Evolutionary conservation across 2,888 invertebrate species (phyloP).

Genomic region (Tromatobia lineatoria): DNA sequence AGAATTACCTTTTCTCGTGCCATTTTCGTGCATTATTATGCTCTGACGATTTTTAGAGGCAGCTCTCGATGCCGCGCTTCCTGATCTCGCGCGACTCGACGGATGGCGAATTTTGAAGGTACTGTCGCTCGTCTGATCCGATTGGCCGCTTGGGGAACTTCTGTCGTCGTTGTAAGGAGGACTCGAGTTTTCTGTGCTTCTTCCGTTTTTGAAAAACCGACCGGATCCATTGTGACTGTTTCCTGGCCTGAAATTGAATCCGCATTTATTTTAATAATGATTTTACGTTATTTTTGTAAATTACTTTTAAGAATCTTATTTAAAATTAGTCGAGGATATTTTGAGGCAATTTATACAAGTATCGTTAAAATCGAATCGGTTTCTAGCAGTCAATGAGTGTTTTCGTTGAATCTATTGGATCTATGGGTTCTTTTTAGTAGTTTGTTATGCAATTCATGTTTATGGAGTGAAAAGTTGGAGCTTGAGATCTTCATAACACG

Average conservation of each 20-base stretch:
- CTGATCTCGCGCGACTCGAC: constrained; percentile 80
- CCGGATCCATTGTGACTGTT: constrained; percentile 76
- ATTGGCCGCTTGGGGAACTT: constrained; percentile 95
- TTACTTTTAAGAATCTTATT: too few relatives aligned
- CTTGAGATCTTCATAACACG: too few relatives aligned
- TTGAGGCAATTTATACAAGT: too few relatives aligned
- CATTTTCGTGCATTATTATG: constrained; percentile 82
- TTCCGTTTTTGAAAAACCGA: constrained; percentile 78
- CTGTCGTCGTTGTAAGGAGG: constrained; percentile 88
- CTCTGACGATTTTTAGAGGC: constrained; percentile 79
- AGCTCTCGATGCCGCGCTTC: constrained; percentile 78
- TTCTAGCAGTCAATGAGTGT: too few relatives aligned
- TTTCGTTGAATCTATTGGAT: too few relatives aligned
- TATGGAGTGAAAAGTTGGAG: too few relatives aligned
- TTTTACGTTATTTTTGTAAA: neutral
- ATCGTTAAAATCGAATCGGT: neutral
- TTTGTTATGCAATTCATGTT: too few relatives aligned
- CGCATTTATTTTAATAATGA: neutral
- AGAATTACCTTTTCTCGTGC: constrained; percentile 74
- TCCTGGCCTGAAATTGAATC: constrained; percentile 70
- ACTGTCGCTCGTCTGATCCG: constrained; percentile 88
- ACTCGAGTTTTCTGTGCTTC: constrained; percentile 76
- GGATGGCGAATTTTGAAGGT: constrained; percentile 81
- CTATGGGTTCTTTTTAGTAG: too few relatives aligned
- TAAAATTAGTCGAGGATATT: too few relatives aligned